A percentile compares a stretch with the other conserved stretches of the same genome.
Conservation (phyloP, 2,888 invertebrate genomes). For the Eulithis prunata region DNA sequence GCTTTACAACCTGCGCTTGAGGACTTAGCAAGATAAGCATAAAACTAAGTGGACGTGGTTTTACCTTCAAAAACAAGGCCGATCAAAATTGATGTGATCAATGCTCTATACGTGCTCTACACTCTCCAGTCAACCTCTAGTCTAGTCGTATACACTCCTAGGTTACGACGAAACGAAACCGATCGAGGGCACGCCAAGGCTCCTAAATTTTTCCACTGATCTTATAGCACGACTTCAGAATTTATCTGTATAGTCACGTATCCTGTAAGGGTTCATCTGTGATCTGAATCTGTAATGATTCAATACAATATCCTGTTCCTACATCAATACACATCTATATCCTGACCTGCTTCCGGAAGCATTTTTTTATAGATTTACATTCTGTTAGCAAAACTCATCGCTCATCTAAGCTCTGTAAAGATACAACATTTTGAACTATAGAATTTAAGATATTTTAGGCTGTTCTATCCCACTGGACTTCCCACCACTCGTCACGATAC, state of each 20-base stretch:
- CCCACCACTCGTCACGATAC: too few species aligned
- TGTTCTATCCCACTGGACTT: too few species aligned
- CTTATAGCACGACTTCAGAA: constrained; percentile 46
- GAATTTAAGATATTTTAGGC: too few species aligned
- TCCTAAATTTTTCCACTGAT: constrained; percentile 53
- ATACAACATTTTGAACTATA: too few species aligned
- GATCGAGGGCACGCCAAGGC: constrained; percentile 60
- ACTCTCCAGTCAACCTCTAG: neutral
- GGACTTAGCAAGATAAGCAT: too few species aligned
- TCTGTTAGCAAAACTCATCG: too few species aligned
- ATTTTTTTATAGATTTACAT: neutral
- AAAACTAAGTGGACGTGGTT: too few species aligned
- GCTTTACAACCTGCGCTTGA: too few species aligned
- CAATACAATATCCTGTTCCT: constrained; percentile 22
- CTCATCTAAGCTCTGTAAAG: too few species aligned
- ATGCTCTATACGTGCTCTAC: neutral
- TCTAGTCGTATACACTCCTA: constrained; percentile 19
- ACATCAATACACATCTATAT: constrained; percentile 1
- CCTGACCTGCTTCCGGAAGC: neutral
- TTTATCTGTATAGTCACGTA: constrained; percentile 54
- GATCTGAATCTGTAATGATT: constrained; percentile 45
- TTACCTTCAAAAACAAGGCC: too few species aligned
- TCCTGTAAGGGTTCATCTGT: constrained; percentile 51
- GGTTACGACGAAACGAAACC: constrained; percentile 50
- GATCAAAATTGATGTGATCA: too few species aligned